Evolutionary conservation across 1,140 invertebrate species (phyloP).

Genomic region (Pseudobourletiella spinata): DNA sequence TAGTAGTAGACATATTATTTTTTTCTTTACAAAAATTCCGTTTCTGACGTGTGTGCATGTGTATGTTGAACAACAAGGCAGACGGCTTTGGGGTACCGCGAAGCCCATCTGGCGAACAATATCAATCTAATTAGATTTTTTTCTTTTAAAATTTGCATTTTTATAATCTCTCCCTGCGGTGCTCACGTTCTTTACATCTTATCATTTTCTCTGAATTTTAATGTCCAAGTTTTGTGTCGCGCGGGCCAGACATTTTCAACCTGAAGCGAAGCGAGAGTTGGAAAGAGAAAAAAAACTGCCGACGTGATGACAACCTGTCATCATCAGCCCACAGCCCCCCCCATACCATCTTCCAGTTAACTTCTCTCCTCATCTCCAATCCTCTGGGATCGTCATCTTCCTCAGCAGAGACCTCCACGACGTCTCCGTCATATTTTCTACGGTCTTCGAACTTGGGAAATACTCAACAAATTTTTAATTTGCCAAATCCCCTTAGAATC

Average conservation of each 20-base stretch:
- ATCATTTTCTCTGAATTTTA: slow-evolving; percentile 3
- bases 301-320: too few relatives aligned
- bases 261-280: background rate
- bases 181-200: slow-evolving; percentile 21
- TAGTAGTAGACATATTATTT: too few relatives aligned
- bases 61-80: slow-evolving; percentile 13
- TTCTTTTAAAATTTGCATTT: background rate
- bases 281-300: too few relatives aligned
- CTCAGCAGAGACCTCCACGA: too few relatives aligned
- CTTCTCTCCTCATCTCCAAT: background rate
- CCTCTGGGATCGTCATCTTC: too few relatives aligned
- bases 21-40: too few relatives aligned
- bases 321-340: background rate
- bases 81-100: slow-evolving; percentile 22
- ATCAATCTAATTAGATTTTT: background rate
- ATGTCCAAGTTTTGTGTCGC: background rate
- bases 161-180: slow-evolving; percentile 36
- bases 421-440: too few relatives aligned
- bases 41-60: too few relatives aligned
- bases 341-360: background rate
- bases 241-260: background rate
- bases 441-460: too few relatives aligned
- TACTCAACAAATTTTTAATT: too few relatives aligned
- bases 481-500: too few relatives aligned
- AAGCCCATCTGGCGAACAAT: slow-evolving; percentile 16